Percentiles rank a stretch among this genome's conserved stretches.
Conservation (phyloP, 2,113 vertebrate genomes). For the Tachuris rubrigastra region DNA sequence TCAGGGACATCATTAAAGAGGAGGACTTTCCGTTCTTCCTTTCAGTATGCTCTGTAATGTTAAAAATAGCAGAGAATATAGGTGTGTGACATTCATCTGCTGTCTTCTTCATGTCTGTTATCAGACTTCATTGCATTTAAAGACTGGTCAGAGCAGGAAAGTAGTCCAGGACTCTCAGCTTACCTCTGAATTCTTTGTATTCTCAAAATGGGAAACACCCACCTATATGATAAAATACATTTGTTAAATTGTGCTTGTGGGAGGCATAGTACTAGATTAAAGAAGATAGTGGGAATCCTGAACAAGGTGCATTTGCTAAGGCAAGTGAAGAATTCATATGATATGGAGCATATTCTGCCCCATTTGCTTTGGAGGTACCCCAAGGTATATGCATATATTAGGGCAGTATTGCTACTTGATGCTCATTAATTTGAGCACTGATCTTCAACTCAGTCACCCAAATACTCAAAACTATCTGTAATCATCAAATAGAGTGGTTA, state of each 20-base stretch:
- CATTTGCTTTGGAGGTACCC: not conserved
- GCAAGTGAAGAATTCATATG: not conserved
- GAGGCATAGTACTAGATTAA: not conserved
- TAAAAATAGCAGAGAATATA: conserved; percentile 38
- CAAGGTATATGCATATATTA: not conserved
- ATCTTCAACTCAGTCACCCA: not conserved
- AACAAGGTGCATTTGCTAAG: not conserved
- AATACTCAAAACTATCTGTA: not conserved
- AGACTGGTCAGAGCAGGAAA: not conserved
- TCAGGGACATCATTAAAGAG: conserved; percentile 19
- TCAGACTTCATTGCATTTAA: not conserved
- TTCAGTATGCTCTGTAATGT: not conserved
- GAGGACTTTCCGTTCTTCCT: not conserved
- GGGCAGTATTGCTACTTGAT: not conserved
- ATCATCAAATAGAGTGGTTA: not conserved
- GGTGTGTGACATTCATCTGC: conserved; percentile 1
- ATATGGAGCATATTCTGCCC: not conserved
- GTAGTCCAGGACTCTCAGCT: not conserved
- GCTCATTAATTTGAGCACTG: not conserved
- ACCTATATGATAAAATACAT: not conserved
- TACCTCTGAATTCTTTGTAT: not conserved
- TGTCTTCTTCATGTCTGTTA: not conserved
- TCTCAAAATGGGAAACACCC: not conserved
- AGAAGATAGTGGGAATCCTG: not conserved
- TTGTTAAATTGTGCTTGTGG: not conserved